Evolutionary conservation across 2,797 vertebrate genomes (phyloP), one percentile per base, ranked within the genome.

Genomic region (Chelon auratus): DNA sequence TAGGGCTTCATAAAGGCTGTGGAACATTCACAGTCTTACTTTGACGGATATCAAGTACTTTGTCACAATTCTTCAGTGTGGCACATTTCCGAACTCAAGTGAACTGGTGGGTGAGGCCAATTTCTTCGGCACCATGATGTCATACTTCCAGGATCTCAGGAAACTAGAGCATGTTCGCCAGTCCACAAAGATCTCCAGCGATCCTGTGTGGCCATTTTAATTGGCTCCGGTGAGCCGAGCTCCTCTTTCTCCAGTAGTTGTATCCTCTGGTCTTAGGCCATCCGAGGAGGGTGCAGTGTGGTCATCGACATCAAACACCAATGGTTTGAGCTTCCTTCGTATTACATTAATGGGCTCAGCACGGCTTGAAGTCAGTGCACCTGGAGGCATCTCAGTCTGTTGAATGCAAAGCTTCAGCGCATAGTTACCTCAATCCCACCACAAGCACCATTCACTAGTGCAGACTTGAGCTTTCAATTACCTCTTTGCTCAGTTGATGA

Each of bases 141-240:
- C 65, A 86, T 68, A 60, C 80, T 84, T 83, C 56, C 57, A 70
- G 48, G 40, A 74, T 76, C 55, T 63, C 52, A 37, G 70, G 45
- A 52, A 81, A 63, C 59, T 36, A 74, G 51, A 67, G 48, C 42
- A 59, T 65, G 67, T 60, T 53, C 62, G 55, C 15, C 13, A 26
- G 69, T 68, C 75, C 52, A 62, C 45, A 54, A 68, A 78, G 66
- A 81, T 59, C 76, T 73, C 37, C 18, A 18, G 51, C 79, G 81
- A 72, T 78, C 78, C 80, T 74, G 24, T 71, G 77, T 79, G 89
- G 73, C 67, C 76, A 55, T 89, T 90, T 88, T 93, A 93, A 93
- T 91, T 93, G 88, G 75, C 82, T 82, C 69, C 62, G 72, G 77
- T 71, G 77, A 82, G 64, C 62, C 59, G 63, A 86, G 22, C 68